Percentiles rank a stretch among this genome's conserved stretches.
Conservation (phyloP, 2,113 vertebrate species). For the Callionymus lyra region DNA sequence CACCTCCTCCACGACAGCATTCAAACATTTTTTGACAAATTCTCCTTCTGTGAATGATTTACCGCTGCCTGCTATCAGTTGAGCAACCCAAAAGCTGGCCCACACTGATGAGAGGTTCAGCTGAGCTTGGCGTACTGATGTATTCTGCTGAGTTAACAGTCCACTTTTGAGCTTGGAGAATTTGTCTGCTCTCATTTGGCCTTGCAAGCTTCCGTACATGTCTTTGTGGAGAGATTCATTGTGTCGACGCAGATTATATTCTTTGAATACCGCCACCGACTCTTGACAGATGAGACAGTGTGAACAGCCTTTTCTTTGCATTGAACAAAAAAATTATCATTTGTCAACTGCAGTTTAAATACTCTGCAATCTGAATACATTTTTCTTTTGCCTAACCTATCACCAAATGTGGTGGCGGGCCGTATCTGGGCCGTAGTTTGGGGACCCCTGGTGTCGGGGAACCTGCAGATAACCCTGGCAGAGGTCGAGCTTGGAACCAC, state of each 20-base stretch:
- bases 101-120: constrained; percentile 4
- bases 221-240: constrained; percentile 19
- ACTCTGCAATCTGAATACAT: not conserved
- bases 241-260: constrained; percentile 13
- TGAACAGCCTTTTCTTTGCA: constrained; percentile 6
- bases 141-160: constrained; percentile 6
- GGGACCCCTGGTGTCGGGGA: too few species aligned
- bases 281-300: constrained; percentile 25
- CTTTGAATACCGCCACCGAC: constrained; percentile 15
- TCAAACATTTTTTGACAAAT: constrained; percentile 9
- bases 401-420: too few species aligned
- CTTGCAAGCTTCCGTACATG: constrained; percentile 14
- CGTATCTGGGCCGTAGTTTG: too few species aligned
- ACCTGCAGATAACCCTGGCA: too few species aligned
- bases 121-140: constrained; percentile 5
- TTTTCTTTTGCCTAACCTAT: not conserved
- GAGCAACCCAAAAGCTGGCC: constrained; percentile 7
- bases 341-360: constrained; percentile 1
- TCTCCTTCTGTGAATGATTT: constrained; percentile 11
- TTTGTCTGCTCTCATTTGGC: constrained; percentile 18
- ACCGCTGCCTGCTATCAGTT: constrained; percentile 6
- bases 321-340: constrained; percentile 2
- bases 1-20: not conserved
- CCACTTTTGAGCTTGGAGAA: constrained; percentile 15
- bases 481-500: too few species aligned